Base-by-base conservation (phyloP, 1,140 invertebrate genomes). In the Apis dorsata region DNA sequence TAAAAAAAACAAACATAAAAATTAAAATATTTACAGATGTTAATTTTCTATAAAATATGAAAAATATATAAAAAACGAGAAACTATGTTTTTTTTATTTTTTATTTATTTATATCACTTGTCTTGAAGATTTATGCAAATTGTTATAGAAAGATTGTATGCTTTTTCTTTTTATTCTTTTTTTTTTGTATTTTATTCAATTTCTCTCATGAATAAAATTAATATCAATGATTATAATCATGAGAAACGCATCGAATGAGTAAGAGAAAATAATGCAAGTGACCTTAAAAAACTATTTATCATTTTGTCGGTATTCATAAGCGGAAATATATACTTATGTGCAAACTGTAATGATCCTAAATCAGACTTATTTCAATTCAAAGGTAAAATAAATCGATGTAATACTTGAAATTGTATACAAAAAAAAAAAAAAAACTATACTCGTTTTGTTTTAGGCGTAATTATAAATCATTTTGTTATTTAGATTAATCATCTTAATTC, bases 221-320 rank as follows among this genome's bases (percentile, higher is more conserved):
- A 44, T 51, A n/a, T 8, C n/a, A n/a, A 70, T 53, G 44, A 17
- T 68, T 4, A 4, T 49, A 21, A 69, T 19, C 44, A 17, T 51
- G 11, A 15, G 17, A 63, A 17, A 62, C 19, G n/a, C 59, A 51
- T 63, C 13, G 19, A n/a, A 63, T 24, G 59, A 28, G 7, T 19
- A 53, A 78, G 53, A 44, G 53, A 44, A 80, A 62, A 73, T 73
- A 65, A n/a, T 57, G 57, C 59, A 65, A 73, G 51, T 74, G 79
- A 73, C 60, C 79, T 72, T 80, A 63, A 62, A 34, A 28, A 63
- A 44, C 21, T 62, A 17, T 53, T 62, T 55, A 77, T 59, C 13
- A 51, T 79, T 71, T 79, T 44, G 51, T 59, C 53, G 10, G 65
- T 21, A 59, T 55, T 68, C 28, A 24, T 28, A 17, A 69, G 15